phyloP scores from a whole-genome alignment of 2,113 vertebrate genomes.

The Fulica atra region DNA sequence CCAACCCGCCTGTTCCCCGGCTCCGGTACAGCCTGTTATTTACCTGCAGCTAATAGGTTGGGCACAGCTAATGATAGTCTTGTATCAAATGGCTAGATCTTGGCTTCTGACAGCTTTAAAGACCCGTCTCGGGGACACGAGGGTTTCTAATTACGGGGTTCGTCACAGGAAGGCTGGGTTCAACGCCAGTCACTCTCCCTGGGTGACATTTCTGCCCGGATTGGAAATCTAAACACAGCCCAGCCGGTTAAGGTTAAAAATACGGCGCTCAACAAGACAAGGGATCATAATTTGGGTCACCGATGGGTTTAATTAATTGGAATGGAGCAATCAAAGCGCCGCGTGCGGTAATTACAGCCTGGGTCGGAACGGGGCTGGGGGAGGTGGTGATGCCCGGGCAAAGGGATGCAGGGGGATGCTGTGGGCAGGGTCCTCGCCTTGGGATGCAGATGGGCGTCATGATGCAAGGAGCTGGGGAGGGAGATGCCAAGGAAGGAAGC shows the following conservation, averaged over 20 bases:
- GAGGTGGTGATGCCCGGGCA: not conserved
- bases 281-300: slow-evolving; percentile 82
- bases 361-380: slow-evolving; percentile 46
- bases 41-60: slow-evolving; percentile 81
- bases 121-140: slow-evolving; percentile 73
- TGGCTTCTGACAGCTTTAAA: slow-evolving; percentile 80
- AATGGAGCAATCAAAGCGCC: slow-evolving; percentile 75
- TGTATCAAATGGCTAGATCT: slow-evolving; percentile 74
- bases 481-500: not conserved
- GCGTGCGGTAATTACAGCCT: slow-evolving; percentile 77
- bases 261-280: slow-evolving; percentile 69
- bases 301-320: slow-evolving; percentile 85
- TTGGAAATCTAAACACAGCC: slow-evolving; percentile 77
- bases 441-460: not conserved
- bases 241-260: slow-evolving; percentile 81
- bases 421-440: not conserved
- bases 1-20: slow-evolving; percentile 58
- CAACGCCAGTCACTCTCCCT: slow-evolving; percentile 72
- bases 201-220: slow-evolving; percentile 79
- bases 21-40: slow-evolving; percentile 77
- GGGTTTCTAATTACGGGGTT: slow-evolving; percentile 81
- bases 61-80: slow-evolving; percentile 69
- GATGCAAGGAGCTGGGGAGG: not conserved
- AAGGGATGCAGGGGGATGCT: not conserved
- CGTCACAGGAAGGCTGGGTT: slow-evolving; percentile 68